A percentile compares a stretch with the other conserved stretches of the same genome.
These are phyloP conservation scores for Tipula lateralis DNA, from an alignment of 2,888 invertebrate species.

Conservation along the genomic window DNA sequence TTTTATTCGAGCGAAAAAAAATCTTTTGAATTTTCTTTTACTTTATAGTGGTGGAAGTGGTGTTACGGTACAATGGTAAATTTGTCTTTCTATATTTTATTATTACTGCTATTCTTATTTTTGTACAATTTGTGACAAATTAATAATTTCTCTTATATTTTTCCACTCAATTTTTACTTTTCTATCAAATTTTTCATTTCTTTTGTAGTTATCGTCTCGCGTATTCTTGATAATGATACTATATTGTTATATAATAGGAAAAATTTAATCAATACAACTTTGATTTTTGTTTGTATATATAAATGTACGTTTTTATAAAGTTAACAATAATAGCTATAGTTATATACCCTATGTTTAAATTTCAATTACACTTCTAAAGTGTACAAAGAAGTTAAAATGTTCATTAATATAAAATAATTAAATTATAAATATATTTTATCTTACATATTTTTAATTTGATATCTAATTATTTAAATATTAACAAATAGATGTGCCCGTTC, in stretches of 20 bases:
- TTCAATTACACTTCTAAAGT: no score
- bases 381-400: no score
- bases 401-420: no score
- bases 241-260: neutral
- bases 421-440: no score
- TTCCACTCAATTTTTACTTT: neutral
- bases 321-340: no score
- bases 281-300: neutral
- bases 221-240: neutral
- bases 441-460: no score
- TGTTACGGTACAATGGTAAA: neutral
- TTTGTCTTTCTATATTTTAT: neutral
- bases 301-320: no score
- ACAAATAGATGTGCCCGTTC: no score
- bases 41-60: neutral
- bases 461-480: no score
- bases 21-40: neutral
- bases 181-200: neutral
- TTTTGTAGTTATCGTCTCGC: neutral
- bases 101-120: neutral
- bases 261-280: neutral
- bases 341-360: no score
- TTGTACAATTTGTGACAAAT: neutral
- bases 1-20: neutral
- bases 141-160: neutral